These are phyloP conservation scores for Augochlora pura DNA, from an alignment of 1,140 invertebrate species.

Conservation along the genomic window DNA sequence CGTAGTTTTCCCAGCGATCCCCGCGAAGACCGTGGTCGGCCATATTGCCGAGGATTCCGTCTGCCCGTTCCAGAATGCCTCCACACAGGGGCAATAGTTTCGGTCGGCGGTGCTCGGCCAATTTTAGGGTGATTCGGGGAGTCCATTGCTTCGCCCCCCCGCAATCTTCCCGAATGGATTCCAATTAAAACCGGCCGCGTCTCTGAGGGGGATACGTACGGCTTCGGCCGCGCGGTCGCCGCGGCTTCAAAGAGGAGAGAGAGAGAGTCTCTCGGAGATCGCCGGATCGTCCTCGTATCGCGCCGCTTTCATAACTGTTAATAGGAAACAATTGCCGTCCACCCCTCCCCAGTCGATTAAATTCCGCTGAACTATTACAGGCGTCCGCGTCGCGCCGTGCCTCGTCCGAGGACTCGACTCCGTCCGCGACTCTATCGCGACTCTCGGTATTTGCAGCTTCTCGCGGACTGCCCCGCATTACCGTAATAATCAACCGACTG, in stretches of 20 bases:
- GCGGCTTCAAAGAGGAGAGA: slow-evolving; percentile 26
- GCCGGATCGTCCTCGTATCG: neutral
- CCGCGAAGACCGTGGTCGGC: no score
- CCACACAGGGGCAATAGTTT: no score
- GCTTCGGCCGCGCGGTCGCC: slow-evolving; percentile 1
- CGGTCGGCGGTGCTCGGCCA: neutral
- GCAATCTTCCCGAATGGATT: slow-evolving; percentile 31
- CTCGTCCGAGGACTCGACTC: no score
- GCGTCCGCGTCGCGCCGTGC: neutral
- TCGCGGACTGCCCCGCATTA: neutral
- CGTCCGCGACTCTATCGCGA: no score
- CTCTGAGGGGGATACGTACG: neutral
- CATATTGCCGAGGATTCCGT: no score
- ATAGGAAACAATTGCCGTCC: slow-evolving; percentile 57
- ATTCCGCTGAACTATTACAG: slow-evolving; percentile 56
- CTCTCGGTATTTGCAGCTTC: neutral
- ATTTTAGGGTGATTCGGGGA: slow-evolving; percentile 31
- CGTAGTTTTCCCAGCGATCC: no score
- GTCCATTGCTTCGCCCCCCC: neutral
- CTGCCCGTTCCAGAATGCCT: no score
- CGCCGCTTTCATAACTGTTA: slow-evolving; percentile 56
- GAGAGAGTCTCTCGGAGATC: slow-evolving; percentile 39
- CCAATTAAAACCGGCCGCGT: slow-evolving; percentile 15
- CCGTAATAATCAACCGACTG: slow-evolving; percentile 12
- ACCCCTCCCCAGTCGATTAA: slow-evolving; percentile 61